These are phyloP conservation scores for Hippocampus guttulatus DNA, from an alignment of 2,113 vertebrate species.

Conservation along the genomic window DNA sequence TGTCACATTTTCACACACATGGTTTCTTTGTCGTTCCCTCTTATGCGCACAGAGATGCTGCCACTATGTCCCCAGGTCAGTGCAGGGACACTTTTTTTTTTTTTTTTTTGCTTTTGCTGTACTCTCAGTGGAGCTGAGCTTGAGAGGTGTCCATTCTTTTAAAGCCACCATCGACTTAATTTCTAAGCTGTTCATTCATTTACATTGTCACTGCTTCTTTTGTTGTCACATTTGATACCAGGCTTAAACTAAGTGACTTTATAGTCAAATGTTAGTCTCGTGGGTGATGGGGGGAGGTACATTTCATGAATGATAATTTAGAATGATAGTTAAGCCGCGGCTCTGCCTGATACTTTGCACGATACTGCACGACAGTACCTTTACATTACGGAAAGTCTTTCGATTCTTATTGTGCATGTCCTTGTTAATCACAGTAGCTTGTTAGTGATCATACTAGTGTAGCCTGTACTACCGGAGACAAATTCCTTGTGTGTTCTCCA, in stretches of 20 bases:
- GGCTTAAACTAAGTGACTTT: no score
- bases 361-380: no score
- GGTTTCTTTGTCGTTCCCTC: neutral
- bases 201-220: neutral
- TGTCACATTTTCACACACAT: slow-evolving; percentile 39
- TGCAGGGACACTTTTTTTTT: slow-evolving; percentile 38
- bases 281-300: no score
- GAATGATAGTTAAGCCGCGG: neutral
- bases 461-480: no score
- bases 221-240: neutral
- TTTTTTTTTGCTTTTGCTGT: slow-evolving; percentile 8
- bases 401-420: no score
- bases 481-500: no score
- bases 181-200: slow-evolving; percentile 5
- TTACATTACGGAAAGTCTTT: no score
- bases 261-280: neutral
- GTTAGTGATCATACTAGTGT: no score
- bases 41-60: slow-evolving; percentile 32
- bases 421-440: no score
- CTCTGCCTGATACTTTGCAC: no score
- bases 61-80: slow-evolving; percentile 47
- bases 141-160: slow-evolving; percentile 33
- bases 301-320: no score
- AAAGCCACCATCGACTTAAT: slow-evolving; percentile 6
- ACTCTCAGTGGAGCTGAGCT: slow-evolving; percentile 31